phyloP scores from a whole-genome alignment of 2,113 vertebrate genomes.

The Plestiodon gilberti region DNA sequence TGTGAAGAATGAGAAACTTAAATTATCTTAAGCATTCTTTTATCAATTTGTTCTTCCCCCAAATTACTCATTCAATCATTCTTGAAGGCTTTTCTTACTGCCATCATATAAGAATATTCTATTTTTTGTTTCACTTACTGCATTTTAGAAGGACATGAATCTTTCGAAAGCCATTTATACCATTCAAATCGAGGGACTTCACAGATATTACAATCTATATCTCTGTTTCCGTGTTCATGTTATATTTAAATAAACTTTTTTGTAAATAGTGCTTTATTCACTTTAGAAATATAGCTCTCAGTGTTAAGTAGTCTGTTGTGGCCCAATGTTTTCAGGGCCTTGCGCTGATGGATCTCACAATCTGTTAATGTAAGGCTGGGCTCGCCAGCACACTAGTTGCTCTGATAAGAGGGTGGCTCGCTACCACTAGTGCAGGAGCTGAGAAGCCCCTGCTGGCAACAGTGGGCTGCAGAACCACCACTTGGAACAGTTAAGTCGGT shows the following conservation, averaged over 20 bases:
- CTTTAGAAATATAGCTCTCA: background rate
- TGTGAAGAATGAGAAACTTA: background rate
- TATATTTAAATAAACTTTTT: background rate
- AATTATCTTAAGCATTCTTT: constrained; percentile 18
- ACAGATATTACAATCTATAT: background rate
- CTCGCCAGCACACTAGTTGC: too few species aligned
- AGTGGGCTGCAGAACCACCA: too few species aligned
- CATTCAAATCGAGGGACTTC: background rate
- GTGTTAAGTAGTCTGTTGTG: background rate
- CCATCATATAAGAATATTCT: background rate
- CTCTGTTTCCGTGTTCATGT: background rate
- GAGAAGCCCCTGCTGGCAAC: too few species aligned
- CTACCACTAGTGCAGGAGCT: too few species aligned
- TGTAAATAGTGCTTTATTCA: too few species aligned
- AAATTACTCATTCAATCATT: background rate
- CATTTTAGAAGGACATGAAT: constrained; percentile 21
- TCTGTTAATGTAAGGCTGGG: too few species aligned
- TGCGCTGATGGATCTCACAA: too few species aligned
- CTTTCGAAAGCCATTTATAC: constrained; percentile 1
- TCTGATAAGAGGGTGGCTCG: too few species aligned
- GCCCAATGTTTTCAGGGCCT: too few species aligned
- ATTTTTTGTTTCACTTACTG: constrained; percentile 18
- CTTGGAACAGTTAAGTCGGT: too few species aligned
- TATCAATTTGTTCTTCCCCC: background rate
- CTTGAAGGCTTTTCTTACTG: constrained; percentile 23